A percentile compares a stretch with the other conserved stretches of the same genome.
Conservation (phyloP, 2,113 vertebrate genomes). For the Phodopus roborovskii region DNA sequence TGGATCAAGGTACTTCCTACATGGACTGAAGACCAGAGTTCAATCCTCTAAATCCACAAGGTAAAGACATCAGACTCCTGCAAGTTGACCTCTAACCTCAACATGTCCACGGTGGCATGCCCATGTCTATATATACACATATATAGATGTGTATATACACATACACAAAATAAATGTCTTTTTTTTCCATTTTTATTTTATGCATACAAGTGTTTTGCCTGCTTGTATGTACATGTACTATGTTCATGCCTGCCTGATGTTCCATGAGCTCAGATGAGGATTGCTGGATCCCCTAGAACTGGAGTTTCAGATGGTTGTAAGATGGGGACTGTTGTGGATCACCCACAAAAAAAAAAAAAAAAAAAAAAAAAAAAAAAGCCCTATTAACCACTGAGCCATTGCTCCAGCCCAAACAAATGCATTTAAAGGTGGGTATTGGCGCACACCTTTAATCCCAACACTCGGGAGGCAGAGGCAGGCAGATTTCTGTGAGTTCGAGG, state of each 20-base stretch:
- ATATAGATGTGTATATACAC: no score
- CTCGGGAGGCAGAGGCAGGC: no score
- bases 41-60: not conserved
- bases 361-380: not conserved
- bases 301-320: not conserved
- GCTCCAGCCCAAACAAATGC: not conserved
- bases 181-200: not conserved
- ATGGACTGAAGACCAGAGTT: not conserved
- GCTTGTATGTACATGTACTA: not conserved
- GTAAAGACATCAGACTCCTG: not conserved
- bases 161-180: not conserved
- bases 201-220: not conserved
- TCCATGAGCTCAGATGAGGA: not conserved
- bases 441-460: no score
- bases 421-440: not conserved
- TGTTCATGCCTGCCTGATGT: not conserved
- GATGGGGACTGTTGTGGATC: not conserved
- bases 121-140: not conserved
- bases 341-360: not conserved
- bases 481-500: no score
- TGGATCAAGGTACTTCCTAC: no score
- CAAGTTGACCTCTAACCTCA: no score
- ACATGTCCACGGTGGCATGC: not conserved
- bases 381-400: not conserved
- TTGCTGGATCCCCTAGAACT: not conserved